Percentiles rank a stretch among this genome's conserved stretches.
Evolutionary conservation across 2,888 invertebrate genomes (phyloP).

Genomic region (Nomada hirtipes): DNA sequence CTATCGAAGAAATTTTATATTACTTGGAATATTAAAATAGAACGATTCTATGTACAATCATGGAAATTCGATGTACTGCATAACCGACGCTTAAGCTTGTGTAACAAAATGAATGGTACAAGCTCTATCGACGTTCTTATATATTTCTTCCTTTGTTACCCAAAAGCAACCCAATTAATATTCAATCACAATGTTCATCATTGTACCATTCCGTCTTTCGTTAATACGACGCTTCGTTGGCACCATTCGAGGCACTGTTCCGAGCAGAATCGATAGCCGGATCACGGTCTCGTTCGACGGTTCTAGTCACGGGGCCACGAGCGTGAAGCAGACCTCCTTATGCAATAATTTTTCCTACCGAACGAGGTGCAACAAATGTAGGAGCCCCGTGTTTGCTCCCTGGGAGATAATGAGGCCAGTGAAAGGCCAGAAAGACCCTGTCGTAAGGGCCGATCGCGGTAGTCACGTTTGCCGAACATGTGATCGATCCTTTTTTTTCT

Average conservation of each 20-base stretch:
- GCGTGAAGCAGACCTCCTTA: conserved; percentile 76
- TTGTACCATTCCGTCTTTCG: conserved; percentile 10
- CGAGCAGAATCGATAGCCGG: conserved; percentile 58
- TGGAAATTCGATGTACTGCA: no score
- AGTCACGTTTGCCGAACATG: conserved; percentile 77
- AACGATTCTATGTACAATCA: no score
- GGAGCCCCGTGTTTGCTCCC: conserved; percentile 59
- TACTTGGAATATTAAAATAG: no score
- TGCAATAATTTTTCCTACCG: conserved; percentile 70
- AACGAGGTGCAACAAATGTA: conserved; percentile 65
- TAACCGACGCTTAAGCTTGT: no score
- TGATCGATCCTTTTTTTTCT: conserved; percentile 66
- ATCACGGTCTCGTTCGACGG: conserved; percentile 41
- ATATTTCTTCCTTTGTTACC: no score
- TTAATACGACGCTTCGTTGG: conserved; percentile 42
- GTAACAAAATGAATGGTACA: no score
- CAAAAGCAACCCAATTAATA: background rate
- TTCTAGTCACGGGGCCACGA: conserved; percentile 77
- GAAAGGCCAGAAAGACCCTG: conserved; percentile 68
- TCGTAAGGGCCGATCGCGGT: conserved; percentile 58
- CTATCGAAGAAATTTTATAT: no score
- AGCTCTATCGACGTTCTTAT: no score
- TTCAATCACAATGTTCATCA: background rate
- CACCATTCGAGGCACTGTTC: conserved; percentile 12
- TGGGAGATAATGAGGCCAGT: conserved; percentile 68